A percentile compares a stretch with the other conserved stretches of the same genome.
Evolutionary conservation across 2,797 vertebrate genomes (phyloP).

Genomic region (Rhabdomys pumilio): DNA sequence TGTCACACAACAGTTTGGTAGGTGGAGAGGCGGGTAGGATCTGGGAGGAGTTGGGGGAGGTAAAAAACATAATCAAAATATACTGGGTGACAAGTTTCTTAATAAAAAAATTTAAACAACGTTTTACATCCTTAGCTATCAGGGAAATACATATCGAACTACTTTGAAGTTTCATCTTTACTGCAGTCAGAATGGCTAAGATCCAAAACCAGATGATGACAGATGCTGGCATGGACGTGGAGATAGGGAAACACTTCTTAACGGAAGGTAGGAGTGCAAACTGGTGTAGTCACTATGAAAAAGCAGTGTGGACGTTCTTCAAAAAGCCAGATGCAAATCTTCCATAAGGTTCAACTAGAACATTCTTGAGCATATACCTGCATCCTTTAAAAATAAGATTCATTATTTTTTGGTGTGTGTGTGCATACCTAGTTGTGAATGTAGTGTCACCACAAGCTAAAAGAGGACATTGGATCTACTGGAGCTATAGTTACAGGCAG

Average conservation of each 20-base stretch:
- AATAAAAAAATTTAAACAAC: not conserved
- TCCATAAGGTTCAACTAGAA: not conserved
- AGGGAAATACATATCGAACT: not conserved
- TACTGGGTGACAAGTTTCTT: not conserved
- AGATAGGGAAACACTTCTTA: not conserved
- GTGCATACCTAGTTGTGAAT: not conserved
- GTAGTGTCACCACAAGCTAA: not conserved
- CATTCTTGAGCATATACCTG: not conserved
- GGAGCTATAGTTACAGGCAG: not conserved
- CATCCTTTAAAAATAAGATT: not conserved
- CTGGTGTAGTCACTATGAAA: not conserved
- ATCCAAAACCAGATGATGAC: not conserved
- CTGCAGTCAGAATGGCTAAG: not conserved
- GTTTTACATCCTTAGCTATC: not conserved
- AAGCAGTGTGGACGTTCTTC: not conserved
- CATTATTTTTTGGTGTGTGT: not conserved
- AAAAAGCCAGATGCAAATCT: not conserved
- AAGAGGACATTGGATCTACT: not conserved
- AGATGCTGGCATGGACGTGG: not conserved
- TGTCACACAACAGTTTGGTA: not conserved
- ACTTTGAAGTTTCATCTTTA: not conserved
- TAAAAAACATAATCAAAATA: not conserved
- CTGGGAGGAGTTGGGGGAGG: not conserved
- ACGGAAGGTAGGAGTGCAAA: not conserved
- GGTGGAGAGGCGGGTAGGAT: not conserved